phyloP scores from a whole-genome alignment of 2,113 vertebrate genomes.

The Solea senegalensis region DNA sequence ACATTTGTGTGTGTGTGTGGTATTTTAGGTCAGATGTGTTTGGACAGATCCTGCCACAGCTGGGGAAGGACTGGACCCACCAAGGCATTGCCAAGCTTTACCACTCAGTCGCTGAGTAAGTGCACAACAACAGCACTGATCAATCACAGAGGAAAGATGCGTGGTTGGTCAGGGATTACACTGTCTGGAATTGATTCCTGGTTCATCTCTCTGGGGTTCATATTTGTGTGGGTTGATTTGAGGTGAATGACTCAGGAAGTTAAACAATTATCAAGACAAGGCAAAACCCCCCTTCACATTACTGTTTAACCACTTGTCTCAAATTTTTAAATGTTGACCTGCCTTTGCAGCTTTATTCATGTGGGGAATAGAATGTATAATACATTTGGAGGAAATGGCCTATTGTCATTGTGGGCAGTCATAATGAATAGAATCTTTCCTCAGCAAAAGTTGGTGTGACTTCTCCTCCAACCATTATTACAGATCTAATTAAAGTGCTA shows the following conservation, averaged over 20 bases:
- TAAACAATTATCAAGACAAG: constrained; percentile 18
- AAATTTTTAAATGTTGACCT: neutral
- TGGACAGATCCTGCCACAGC: constrained; percentile 97
- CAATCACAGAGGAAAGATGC: constrained; percentile 41
- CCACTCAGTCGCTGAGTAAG: constrained; percentile 96
- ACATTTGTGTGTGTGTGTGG: neutral
- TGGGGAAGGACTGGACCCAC: constrained; percentile 99
- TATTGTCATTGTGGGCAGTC: neutral
- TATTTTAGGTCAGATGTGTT: constrained; percentile 92
- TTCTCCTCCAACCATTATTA: neutral
- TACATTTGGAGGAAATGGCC: constrained; percentile 6
- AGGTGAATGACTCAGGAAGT: constrained; percentile 51
- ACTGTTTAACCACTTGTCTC: neutral
- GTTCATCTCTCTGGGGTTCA: constrained; percentile 15
- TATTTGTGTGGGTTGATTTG: constrained; percentile 46
- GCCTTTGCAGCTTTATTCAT: neutral
- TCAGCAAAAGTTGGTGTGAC: neutral
- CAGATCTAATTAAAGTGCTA: constrained; percentile 27
- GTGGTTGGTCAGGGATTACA: constrained; percentile 37
- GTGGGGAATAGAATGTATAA: constrained; percentile 2
- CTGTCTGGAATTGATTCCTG: constrained; percentile 39
- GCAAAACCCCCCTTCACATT: neutral
- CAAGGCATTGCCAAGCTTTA: constrained; percentile 98
- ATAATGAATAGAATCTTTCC: neutral
- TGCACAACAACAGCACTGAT: constrained; percentile 49